Evolutionary conservation across 2,113 vertebrate species (phyloP).

Genomic region (Syrmaticus mikado): DNA sequence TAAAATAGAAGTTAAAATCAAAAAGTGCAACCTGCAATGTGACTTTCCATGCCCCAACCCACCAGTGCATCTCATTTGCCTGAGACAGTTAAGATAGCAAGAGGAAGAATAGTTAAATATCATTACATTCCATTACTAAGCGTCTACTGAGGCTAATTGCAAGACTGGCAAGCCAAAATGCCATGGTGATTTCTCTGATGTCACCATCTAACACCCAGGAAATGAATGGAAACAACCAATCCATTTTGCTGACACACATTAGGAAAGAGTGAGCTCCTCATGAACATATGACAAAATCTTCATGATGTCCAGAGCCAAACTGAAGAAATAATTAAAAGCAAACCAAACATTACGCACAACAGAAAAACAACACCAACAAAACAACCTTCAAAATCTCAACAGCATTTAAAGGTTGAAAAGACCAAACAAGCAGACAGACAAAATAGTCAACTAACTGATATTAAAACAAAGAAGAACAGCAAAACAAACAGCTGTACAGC

Average conservation of each 20-base stretch:
- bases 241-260: neutral
- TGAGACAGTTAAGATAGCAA: neutral
- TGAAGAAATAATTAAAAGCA: constrained; percentile 6
- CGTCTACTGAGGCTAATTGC: constrained; percentile 1
- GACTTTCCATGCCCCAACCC: neutral
- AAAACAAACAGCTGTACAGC: neutral
- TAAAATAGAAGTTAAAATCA: neutral
- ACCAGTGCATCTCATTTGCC: neutral
- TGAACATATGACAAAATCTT: neutral
- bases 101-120: neutral
- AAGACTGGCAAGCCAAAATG: constrained; percentile 8
- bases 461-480: neutral
- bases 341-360: neutral
- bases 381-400: neutral
- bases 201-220: constrained; percentile 8
- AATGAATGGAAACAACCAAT: constrained; percentile 24
- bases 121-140: constrained; percentile 4
- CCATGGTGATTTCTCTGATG: constrained; percentile 14
- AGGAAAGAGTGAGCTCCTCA: neutral
- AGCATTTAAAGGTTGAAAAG: neutral
- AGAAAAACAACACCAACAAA: neutral
- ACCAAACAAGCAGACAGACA: neutral
- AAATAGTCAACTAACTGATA: neutral
- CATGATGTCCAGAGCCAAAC: neutral
- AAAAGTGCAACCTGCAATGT: neutral